Evolutionary conservation across 35 echinoderm and acorn worm genomes (phyloP).

Genomic region (Heliocidaris erythrogramma): DNA sequence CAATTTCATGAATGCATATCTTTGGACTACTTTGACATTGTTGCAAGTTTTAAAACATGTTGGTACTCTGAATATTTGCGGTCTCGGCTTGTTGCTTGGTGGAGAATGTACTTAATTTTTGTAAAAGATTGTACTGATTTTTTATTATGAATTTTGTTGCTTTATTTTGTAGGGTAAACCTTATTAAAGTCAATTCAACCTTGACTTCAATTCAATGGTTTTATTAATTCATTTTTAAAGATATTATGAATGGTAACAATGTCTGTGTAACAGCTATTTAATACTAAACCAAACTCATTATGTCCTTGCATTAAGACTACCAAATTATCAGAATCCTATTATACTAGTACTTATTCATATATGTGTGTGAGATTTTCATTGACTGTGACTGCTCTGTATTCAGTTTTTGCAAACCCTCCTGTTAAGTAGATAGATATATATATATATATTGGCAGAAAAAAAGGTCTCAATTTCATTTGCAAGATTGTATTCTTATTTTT

Average conservation of each 20-base stretch:
- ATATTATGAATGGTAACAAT: background rate
- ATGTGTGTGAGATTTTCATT: background rate
- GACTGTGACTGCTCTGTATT: background rate
- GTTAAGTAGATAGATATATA: background rate
- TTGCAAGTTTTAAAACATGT: background rate
- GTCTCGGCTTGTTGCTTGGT: too few species aligned
- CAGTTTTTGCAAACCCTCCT: background rate
- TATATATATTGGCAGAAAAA: background rate
- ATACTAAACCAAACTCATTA: background rate
- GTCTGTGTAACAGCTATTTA: background rate
- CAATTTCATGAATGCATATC: background rate
- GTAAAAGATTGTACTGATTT: too few species aligned
- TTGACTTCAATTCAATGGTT: too few species aligned
- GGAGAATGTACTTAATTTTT: too few species aligned
- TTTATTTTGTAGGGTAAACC: too few species aligned
- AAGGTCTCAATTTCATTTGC: background rate
- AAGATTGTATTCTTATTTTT: background rate
- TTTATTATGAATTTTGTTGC: too few species aligned
- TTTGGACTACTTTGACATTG: too few species aligned
- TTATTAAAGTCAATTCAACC: too few species aligned
- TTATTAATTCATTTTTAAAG: too few species aligned
- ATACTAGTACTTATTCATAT: background rate
- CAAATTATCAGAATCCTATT: background rate
- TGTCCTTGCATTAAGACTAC: background rate
- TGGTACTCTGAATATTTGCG: background rate